phyloP scores from a whole-genome alignment of 2,113 vertebrate species.

The Aegithalos caudatus region DNA sequence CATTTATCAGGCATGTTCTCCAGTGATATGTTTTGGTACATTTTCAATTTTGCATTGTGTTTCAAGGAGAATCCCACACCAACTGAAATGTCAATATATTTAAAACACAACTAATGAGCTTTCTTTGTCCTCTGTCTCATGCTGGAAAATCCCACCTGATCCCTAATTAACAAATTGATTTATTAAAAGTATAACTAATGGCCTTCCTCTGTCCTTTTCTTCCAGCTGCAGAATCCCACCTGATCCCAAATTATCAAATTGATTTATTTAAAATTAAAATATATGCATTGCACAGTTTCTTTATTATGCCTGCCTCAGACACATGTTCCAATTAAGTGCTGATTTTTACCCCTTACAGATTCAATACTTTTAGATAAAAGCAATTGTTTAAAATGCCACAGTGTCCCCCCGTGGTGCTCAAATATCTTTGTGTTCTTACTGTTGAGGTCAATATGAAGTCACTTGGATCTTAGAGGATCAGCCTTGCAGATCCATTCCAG shows the following conservation, averaged over 20 bases:
- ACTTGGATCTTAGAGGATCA: background rate
- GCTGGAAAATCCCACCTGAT: conserved; percentile 48
- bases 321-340: background rate
- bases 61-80: background rate
- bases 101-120: background rate
- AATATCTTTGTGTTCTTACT: background rate
- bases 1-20: background rate
- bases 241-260: conserved; percentile 23
- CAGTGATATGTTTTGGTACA: background rate
- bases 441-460: background rate
- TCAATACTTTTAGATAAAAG: background rate
- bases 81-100: conserved; percentile 2
- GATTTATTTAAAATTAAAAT: conserved; percentile 30
- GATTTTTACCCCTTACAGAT: background rate
- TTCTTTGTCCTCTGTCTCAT: conserved; percentile 19
- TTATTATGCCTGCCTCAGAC: background rate
- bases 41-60: background rate
- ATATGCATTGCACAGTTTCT: background rate
- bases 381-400: background rate
- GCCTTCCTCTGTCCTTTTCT: conserved; percentile 9
- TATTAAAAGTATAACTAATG: conserved; percentile 27
- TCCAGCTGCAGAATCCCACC: conserved; percentile 13
- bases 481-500: background rate
- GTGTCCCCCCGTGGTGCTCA: background rate
- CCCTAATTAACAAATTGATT: conserved; percentile 55